Base-by-base conservation (phyloP, 1,140 invertebrate genomes). In the Drosophila leontia region DNA sequence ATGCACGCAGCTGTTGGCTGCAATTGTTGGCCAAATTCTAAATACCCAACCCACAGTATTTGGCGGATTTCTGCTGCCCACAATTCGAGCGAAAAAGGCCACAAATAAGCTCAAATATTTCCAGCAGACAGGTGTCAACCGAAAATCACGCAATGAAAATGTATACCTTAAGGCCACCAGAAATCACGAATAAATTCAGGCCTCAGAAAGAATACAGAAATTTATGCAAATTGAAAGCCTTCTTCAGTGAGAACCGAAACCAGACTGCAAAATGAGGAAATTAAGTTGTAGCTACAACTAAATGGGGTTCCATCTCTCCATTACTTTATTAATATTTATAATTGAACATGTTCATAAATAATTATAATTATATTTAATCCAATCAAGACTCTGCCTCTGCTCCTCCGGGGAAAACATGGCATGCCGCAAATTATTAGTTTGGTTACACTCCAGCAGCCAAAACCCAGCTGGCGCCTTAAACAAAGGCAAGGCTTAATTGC, bases 361-460 rank as follows among this genome's bases (percentile, higher is more conserved):
- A 62, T 55, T 62, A 37, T 75, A 64, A 55, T 47, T 75, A 53
- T 42, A 62, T 62, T 74, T 35, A 39, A 47, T 32, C 29, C 32
- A 45, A 70, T 70, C 67, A 45, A 67, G 39, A 51, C 19, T 35
- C 19, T 29, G 26, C 26, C 26, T 29, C 26, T 29, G 26, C 26
- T 29, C 26, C 26, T 29, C 26, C 7, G 57, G 29, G 42, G n/a
- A 56, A 62, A 65, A 67, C 74, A 76, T 76, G 53, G 70, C 70
- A 75, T 71, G 72, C 70, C 37, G 13, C 32, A 75, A 55, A 58
- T 75, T 64, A 57, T 75, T 51, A 42, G 39, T 74, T 75, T 23
- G 71, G 74, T 76, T 75, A 76, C 74, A 76, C 41, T 76, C 74
- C 75, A 77, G 75, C 75, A 77, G 75, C 62, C 74, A 77, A 76